A percentile compares a stretch with the other conserved stretches of the same genome.
phyloP scores from a whole-genome alignment of 2,113 vertebrate species.

The Dipodomys spectabilis region DNA sequence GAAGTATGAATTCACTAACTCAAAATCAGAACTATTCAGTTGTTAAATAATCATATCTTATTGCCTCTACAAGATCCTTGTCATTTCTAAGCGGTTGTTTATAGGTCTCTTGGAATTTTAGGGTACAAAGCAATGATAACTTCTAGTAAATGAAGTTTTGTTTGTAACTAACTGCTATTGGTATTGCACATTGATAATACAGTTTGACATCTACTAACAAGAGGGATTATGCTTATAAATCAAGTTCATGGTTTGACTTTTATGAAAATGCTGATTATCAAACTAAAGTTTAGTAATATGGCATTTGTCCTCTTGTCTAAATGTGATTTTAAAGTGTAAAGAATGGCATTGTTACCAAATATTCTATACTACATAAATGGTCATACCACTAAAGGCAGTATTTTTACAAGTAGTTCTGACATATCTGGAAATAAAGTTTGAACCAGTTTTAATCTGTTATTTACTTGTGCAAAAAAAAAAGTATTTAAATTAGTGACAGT shows the following conservation, averaged over 20 bases:
- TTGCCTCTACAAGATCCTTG: neutral
- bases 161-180: slow-evolving; percentile 35
- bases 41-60: slow-evolving; percentile 18
- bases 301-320: neutral
- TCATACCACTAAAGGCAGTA: neutral
- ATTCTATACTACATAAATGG: neutral
- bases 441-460: neutral
- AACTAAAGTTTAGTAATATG: neutral
- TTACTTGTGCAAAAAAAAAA: neutral
- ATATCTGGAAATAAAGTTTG: slow-evolving; percentile 3
- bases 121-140: neutral
- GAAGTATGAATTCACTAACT: slow-evolving; percentile 42
- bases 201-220: slow-evolving; percentile 31
- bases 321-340: slow-evolving; percentile 33
- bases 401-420: neutral
- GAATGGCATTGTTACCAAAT: neutral
- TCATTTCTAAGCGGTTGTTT: neutral
- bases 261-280: neutral
- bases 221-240: neutral
- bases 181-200: neutral
- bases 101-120: neutral
- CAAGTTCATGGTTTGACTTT: neutral
- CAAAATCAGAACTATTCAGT: slow-evolving; percentile 26
- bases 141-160: slow-evolving; percentile 6
- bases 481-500: neutral